Evolutionary conservation across 2,888 invertebrate species (phyloP), one percentile per base, ranked within the genome.

Genomic region (Noctua janthe): DNA sequence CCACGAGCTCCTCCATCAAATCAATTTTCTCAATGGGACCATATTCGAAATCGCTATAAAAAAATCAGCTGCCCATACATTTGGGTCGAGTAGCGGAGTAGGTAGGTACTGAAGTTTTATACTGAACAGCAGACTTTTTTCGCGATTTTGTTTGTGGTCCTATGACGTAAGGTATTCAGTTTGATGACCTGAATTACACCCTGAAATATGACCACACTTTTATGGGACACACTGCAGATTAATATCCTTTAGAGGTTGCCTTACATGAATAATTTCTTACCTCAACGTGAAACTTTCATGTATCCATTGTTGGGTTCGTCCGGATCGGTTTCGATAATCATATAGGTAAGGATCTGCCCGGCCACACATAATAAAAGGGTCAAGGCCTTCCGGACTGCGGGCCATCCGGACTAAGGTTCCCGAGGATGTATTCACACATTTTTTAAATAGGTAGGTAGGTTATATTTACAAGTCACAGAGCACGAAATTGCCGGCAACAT

Each of bases 241-340:
- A 20, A 51, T 20, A 17, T 11, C 8, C n/a, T n/a, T 13, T 71
- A 23, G 15, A 17, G 10, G 23, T 35, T 35, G 47, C 29, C 35
- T 49, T 1, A 29, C 8, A 35, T 47, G 10, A 8, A 23, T 73
- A 20, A 29, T 2, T 73, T 23, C 2, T 17, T 7, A 73, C 15
- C 1, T 73, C 35, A 49, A 17, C 10, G 23, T 74, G 11, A 74
- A 74, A n/a, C 35, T 35, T 23, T 49, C 17, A 17, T 49, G 10
- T 35, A 23, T 35, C 47, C 6, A 17, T 74, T 66, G 66, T 66
- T 66, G 47, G 35, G 23, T 35, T 49, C 35, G 17, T 35, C 49
- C 23, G 74, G 17, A 23, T 74, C 47, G 74, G 47, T n/a, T 74
- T 49, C 5, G 39, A 74, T n/a, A 49, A 71, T 43, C 39, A 51